These are phyloP conservation scores for Tarsius wallacei DNA, from an alignment of 2,797 vertebrate species.

Conservation along the genomic window DNA sequence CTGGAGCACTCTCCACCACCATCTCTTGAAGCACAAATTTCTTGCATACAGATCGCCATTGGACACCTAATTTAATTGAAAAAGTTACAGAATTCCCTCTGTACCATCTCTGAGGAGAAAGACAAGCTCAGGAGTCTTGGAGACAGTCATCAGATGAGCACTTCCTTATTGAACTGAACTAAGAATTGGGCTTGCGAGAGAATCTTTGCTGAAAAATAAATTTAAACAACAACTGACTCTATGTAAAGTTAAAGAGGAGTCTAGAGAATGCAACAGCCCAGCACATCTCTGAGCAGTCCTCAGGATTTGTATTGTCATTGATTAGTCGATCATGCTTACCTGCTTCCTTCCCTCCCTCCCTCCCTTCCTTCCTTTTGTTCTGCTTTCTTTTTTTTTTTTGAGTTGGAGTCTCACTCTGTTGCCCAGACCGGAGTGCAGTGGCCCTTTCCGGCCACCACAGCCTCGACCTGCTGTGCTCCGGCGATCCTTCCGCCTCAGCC, in stretches of 20 bases:
- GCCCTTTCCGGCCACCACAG: no score
- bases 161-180: no score
- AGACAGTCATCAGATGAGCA: neutral
- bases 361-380: neutral
- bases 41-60: neutral
- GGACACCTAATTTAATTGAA: slow-evolving; percentile 12
- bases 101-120: neutral
- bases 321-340: neutral
- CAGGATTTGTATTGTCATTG: neutral
- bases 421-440: no score
- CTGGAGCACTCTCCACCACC: neutral
- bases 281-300: neutral
- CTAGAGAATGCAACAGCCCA: neutral
- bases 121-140: neutral
- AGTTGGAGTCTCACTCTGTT: no score
- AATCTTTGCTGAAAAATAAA: slow-evolving; percentile 5
- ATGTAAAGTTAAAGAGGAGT: neutral
- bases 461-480: no score
- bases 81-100: slow-evolving; percentile 15
- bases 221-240: neutral
- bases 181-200: neutral
- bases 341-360: no score
- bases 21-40: neutral
- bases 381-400: neutral
- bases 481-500: no score